A percentile compares a stretch with the other conserved stretches of the same genome.
Conservation (phyloP, 2,797 vertebrate genomes). For the Diceros bicornis region DNA sequence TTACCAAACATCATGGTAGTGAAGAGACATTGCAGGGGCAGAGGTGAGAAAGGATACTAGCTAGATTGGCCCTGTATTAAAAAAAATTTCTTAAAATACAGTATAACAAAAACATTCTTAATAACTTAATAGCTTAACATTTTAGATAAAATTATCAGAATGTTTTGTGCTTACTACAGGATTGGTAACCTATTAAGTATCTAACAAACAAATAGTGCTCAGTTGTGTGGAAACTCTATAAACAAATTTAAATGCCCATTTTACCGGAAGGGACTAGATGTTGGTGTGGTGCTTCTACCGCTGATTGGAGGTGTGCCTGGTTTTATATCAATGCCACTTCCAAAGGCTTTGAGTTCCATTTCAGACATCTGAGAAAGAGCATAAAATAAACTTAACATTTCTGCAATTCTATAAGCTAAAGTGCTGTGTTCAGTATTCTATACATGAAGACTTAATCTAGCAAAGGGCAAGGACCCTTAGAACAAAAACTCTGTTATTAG, state of each 20-base stretch:
- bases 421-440: neutral
- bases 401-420: conserved; percentile 22
- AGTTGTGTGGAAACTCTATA: conserved; percentile 3
- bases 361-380: conserved; percentile 94
- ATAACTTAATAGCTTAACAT: conserved; percentile 3
- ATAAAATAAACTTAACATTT: neutral
- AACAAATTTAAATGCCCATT: conserved; percentile 75
- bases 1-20: neutral
- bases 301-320: conserved; percentile 96
- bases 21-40: conserved; percentile 15
- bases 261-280: conserved; percentile 98
- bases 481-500: neutral
- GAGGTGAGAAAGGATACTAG: conserved; percentile 33
- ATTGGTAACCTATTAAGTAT: neutral
- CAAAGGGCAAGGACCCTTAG: conserved; percentile 3
- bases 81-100: conserved; percentile 18
- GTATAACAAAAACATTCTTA: neutral
- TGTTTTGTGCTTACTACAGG: conserved; percentile 1
- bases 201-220: neutral
- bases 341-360: conserved; percentile 98
- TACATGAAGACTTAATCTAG: neutral
- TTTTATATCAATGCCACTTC: conserved; percentile 97
- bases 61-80: neutral
- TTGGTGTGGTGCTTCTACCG: conserved; percentile 97
- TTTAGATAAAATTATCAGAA: neutral